Conservation (phyloP, 2,888 invertebrate species). For the Erebia palarica region DNA sequence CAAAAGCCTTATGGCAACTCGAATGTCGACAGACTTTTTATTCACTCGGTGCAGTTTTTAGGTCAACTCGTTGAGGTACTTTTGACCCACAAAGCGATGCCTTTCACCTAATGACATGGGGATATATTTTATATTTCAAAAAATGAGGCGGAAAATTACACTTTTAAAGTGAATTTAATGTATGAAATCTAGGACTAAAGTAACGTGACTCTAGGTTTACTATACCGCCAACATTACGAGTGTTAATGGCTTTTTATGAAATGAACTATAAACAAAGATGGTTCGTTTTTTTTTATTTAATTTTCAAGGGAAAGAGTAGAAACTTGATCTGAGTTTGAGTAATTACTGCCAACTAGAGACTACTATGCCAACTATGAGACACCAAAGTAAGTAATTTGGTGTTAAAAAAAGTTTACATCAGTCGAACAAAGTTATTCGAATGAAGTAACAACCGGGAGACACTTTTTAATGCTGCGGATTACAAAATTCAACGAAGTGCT, state of each 20-base stretch:
- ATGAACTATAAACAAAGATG: not conserved
- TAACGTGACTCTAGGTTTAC: not conserved
- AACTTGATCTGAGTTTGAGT: too few relatives aligned
- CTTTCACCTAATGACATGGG: constrained; percentile 38
- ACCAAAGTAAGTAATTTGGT: too few relatives aligned
- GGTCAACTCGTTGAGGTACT: constrained; percentile 41
- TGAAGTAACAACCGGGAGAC: too few relatives aligned
- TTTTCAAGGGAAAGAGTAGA: too few relatives aligned
- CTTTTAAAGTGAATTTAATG: constrained; percentile 21
- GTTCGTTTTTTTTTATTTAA: not conserved
- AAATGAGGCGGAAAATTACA: constrained; percentile 26
- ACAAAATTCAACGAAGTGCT: too few relatives aligned
- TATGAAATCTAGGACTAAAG: constrained; percentile 8
- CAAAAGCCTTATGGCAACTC: constrained; percentile 34
- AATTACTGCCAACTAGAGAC: too few relatives aligned
- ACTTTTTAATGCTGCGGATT: too few relatives aligned
- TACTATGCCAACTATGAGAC: too few relatives aligned
- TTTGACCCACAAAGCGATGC: constrained; percentile 43
- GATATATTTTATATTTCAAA: constrained; percentile 27
- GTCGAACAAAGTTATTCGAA: too few relatives aligned
- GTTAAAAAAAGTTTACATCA: too few relatives aligned
- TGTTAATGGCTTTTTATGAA: not conserved
- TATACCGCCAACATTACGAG: not conserved
- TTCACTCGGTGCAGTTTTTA: constrained; percentile 38
- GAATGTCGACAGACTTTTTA: constrained; percentile 35